Conservation (phyloP, 1,140 invertebrate species). For the Rhagoletis pomonella region DNA sequence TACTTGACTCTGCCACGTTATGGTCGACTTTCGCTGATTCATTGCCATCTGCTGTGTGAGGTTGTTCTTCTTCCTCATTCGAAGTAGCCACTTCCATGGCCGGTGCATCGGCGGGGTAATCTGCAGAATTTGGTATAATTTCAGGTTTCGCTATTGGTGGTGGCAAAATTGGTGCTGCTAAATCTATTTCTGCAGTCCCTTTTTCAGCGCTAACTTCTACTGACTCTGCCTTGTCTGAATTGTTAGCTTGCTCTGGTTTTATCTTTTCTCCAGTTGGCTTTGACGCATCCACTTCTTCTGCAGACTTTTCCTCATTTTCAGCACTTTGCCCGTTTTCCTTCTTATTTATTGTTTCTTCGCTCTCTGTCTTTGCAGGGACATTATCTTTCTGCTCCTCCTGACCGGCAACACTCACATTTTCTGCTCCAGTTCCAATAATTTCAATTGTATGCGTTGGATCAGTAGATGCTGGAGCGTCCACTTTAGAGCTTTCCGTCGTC, state of each 20-base stretch:
- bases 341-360: neutral
- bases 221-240: neutral
- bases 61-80: neutral
- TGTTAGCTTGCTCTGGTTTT: neutral
- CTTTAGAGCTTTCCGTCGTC: neutral
- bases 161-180: neutral
- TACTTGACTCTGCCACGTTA: neutral
- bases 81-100: neutral
- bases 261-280: neutral
- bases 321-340: neutral
- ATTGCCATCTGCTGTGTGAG: neutral
- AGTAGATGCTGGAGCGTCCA: neutral
- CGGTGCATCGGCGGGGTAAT: conserved; percentile 53
- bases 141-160: neutral
- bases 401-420: neutral
- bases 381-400: neutral
- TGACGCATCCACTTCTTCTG: neutral
- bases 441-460: neutral
- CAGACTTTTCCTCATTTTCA: neutral
- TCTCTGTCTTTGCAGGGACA: neutral
- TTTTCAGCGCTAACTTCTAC: neutral
- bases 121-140: neutral
- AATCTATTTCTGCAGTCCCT: neutral
- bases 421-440: neutral
- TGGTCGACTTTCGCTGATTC: neutral